Evolutionary conservation across 92 coral and sea anemone species (phyloP).

Genomic region (Scolanthus callimorphus): DNA sequence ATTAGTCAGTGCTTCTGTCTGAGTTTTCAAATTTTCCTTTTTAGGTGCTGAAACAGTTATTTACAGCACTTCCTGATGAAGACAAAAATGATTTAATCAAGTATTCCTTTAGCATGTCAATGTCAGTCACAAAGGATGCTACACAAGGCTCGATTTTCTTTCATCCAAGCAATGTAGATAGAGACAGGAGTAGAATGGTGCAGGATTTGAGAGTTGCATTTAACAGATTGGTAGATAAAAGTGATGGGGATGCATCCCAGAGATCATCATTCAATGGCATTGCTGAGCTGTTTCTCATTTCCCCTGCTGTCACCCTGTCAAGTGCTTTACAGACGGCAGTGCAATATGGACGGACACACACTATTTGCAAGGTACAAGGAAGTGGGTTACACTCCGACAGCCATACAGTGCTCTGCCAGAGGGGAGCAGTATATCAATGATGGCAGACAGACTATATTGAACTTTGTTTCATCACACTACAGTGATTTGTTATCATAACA

Average conservation of each 20-base stretch:
- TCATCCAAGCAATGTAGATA: constrained; percentile 29
- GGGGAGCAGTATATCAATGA: not conserved
- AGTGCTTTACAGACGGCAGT: constrained; percentile 54
- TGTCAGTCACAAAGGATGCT: constrained; percentile 7
- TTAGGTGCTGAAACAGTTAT: constrained; percentile 38
- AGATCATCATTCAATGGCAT: constrained; percentile 18
- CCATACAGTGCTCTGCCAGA: too few species aligned
- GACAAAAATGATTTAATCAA: constrained; percentile 56
- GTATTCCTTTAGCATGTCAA: constrained; percentile 42
- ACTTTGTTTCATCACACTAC: too few species aligned
- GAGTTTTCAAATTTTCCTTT: too few species aligned
- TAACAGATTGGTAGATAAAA: constrained; percentile 74
- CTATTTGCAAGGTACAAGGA: constrained; percentile 35
- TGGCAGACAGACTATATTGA: too few species aligned
- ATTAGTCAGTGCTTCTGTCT: too few species aligned
- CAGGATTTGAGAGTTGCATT: constrained; percentile 43
- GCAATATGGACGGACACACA: constrained; percentile 45
- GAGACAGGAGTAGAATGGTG: constrained; percentile 26
- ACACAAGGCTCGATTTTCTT: constrained; percentile 36
- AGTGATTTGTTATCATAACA: too few species aligned
- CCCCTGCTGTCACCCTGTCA: constrained; percentile 36
- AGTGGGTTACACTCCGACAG: too few species aligned
- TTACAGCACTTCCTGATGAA: constrained; percentile 17
- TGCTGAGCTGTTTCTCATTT: constrained; percentile 26
- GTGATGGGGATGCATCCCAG: constrained; percentile 26